A percentile compares a stretch with the other conserved stretches of the same genome.
Conservation (phyloP, 2,888 invertebrate species). For the Lutraria lutraria region DNA sequence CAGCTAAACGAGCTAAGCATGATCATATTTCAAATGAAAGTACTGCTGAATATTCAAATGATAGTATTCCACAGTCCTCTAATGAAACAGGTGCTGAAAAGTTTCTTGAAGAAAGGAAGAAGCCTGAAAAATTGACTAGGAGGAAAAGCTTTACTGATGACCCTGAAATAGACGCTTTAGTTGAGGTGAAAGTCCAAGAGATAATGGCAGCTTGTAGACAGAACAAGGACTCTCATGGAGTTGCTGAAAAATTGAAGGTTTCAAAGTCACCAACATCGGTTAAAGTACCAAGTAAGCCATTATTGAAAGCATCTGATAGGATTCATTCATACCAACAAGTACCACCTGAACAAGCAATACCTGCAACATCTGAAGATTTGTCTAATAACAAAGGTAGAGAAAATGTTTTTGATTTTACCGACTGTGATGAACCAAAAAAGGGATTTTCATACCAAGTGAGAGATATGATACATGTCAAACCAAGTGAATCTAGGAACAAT, state of each 20-base stretch:
- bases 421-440: constrained; percentile 12
- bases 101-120: constrained; percentile 27
- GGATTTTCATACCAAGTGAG: background rate
- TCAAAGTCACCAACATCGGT: constrained; percentile 17
- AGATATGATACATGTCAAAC: constrained; percentile 7
- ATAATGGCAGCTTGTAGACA: constrained; percentile 64
- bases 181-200: constrained; percentile 68
- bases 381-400: background rate
- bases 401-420: constrained; percentile 5
- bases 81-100: constrained; percentile 8
- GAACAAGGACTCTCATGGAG: constrained; percentile 44
- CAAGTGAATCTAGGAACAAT: background rate
- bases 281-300: background rate
- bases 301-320: background rate
- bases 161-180: constrained; percentile 59
- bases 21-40: background rate
- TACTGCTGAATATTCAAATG: background rate
- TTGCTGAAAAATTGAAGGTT: constrained; percentile 13
- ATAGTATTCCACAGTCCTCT: background rate
- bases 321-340: background rate
- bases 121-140: constrained; percentile 39
- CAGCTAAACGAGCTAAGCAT: constrained; percentile 28
- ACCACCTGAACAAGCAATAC: background rate
- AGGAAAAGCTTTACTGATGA: constrained; percentile 46
- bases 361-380: background rate